Percentiles rank a stretch among this genome's conserved stretches.
These are phyloP conservation scores for Phrynocephalus versicolor DNA, from an alignment of 2,113 vertebrate genomes.

Conservation along the genomic window DNA sequence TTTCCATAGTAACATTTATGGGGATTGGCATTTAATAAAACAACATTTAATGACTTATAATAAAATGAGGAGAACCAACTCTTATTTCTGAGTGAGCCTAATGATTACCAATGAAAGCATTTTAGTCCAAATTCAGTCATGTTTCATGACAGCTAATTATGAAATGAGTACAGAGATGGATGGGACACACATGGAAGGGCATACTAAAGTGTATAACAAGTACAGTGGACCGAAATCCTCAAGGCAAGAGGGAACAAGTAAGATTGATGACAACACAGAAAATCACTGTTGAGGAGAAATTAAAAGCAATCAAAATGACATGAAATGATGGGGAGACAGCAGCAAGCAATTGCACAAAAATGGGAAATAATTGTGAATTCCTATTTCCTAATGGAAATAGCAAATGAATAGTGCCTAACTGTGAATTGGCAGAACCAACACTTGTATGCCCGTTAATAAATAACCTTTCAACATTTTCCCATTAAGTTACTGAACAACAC, in stretches of 20 bases:
- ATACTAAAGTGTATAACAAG: neutral
- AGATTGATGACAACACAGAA: conserved; percentile 17
- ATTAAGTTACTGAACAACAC: neutral
- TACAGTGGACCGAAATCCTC: neutral
- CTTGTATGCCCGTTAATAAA: neutral
- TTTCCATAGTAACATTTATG: conserved; percentile 26
- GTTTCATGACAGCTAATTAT: conserved; percentile 30
- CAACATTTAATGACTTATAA: conserved; percentile 5
- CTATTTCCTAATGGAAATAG: neutral
- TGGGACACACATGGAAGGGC: conserved; percentile 19
- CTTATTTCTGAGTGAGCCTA: conserved; percentile 6
- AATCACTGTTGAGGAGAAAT: neutral
- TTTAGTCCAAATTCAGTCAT: conserved; percentile 23
- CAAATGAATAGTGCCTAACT: neutral
- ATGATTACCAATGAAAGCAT: conserved; percentile 27
- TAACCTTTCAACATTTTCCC: neutral
- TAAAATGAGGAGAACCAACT: conserved; percentile 12
- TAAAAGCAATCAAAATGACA: conserved; percentile 15
- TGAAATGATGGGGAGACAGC: neutral
- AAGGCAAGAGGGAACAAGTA: conserved; percentile 4
- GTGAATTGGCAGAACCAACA: neutral
- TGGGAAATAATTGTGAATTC: neutral
- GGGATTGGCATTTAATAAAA: conserved; percentile 23
- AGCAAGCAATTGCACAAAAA: neutral
- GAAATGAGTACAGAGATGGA: conserved; percentile 25